A percentile compares a stretch with the other conserved stretches of the same genome.
Conservation (phyloP, 2,113 vertebrate genomes). For the Urocolius indicus region DNA sequence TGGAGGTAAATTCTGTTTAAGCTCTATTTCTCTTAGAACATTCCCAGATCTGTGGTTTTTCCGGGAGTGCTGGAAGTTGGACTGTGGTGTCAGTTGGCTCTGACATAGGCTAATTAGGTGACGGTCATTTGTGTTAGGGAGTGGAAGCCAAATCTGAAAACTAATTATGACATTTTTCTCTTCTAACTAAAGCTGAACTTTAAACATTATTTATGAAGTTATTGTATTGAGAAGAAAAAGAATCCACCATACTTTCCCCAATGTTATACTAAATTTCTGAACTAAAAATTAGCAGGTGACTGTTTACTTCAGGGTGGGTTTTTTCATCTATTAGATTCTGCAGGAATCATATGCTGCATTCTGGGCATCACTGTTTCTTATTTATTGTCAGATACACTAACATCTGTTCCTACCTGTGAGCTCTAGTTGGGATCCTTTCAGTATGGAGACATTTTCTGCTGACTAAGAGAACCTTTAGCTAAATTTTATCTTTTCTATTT, state of each 20-base stretch:
- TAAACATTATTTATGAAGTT: background rate
- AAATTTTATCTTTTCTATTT: background rate
- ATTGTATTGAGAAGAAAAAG: background rate
- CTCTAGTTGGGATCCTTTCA: background rate
- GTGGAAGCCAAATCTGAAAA: rapidly evolving
- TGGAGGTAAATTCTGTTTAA: background rate
- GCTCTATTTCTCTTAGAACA: background rate
- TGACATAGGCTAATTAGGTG: background rate
- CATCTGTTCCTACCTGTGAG: background rate
- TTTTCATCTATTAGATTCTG: background rate
- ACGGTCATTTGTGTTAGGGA: rapidly evolving
- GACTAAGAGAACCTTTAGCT: background rate
- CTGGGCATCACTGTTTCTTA: background rate
- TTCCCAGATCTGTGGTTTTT: background rate
- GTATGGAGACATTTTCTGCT: background rate
- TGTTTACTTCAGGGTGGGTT: background rate
- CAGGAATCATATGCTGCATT: background rate
- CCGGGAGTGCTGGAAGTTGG: background rate
- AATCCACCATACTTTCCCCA: background rate
- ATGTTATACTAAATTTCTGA: background rate
- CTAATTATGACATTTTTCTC: background rate
- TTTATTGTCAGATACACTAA: background rate
- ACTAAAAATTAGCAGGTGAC: background rate
- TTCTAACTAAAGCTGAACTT: background rate
- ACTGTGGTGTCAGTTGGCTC: background rate